Evolutionary conservation across 2,888 invertebrate species (phyloP).

Genomic region (Leucophenga maculata): DNA sequence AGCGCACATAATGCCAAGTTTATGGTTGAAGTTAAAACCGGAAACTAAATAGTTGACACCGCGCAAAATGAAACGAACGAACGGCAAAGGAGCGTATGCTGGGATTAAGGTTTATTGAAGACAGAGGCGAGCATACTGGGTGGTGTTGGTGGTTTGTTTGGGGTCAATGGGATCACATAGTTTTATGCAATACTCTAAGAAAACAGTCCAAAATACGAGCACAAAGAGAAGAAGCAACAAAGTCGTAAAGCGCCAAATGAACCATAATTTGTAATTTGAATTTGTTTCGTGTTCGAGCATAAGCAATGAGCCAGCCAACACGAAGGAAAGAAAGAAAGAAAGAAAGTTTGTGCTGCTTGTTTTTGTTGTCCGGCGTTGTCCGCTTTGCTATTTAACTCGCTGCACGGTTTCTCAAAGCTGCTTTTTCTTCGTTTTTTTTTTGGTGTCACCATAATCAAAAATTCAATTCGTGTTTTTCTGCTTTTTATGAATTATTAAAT

Average conservation of each 20-base stretch:
- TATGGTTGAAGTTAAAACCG: constrained; percentile 61
- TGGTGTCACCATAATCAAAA: constrained; percentile 26
- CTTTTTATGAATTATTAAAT: constrained; percentile 36
- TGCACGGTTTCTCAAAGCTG: background rate
- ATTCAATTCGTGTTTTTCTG: constrained; percentile 45
- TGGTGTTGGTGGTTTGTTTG: background rate
- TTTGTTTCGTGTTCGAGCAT: constrained; percentile 63
- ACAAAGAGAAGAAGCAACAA: constrained; percentile 12
- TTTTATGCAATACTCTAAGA: background rate
- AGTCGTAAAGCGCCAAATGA: constrained; percentile 59
- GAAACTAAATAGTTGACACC: constrained; percentile 66
- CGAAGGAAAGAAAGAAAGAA: background rate
- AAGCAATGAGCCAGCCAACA: constrained; percentile 56
- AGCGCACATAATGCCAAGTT: constrained; percentile 58
- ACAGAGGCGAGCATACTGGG: no score
- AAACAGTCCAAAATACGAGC: background rate
- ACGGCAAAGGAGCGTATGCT: background rate
- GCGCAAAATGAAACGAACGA: constrained; percentile 44
- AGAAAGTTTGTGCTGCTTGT: no score
- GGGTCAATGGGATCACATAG: constrained; percentile 24
- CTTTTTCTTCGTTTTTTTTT: background rate
- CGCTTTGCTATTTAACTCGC: constrained; percentile 24
- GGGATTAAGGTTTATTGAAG: no score
- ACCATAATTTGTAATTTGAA: constrained; percentile 66
- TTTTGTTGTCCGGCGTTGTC: constrained; percentile 20